These are phyloP conservation scores for Oscheius sp. DNA, from an alignment of 1,140 invertebrate genomes.

Conservation along the genomic window DNA sequence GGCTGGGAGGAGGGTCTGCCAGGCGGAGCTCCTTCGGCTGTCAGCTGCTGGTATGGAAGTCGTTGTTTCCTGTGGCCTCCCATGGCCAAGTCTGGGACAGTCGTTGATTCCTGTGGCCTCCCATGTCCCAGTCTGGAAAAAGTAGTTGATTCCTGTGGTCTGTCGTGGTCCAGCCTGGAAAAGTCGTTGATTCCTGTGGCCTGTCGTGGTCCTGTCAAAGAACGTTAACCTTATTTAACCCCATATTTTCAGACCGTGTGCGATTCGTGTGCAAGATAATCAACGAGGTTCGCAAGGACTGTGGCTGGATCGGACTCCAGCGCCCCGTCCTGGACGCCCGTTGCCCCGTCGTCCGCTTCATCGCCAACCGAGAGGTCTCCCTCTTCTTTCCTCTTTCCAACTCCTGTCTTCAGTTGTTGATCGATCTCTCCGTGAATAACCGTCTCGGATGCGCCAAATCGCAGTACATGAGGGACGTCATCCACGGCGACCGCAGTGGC, in stretches of 20 bases:
- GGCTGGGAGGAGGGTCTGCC: neutral
- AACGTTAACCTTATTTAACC: neutral
- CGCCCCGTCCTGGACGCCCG: conserved; percentile 17
- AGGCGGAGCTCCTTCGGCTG: neutral
- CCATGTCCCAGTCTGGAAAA: too few relatives aligned
- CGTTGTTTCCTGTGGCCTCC: neutral
- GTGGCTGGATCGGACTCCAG: conserved; percentile 18
- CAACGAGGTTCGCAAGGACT: conserved; percentile 28
- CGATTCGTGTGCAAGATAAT: conserved; percentile 18
- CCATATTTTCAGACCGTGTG: conserved; percentile 19
- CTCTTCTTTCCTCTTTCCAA: neutral
- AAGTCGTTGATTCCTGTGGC: too few relatives aligned
- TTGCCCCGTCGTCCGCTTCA: conserved; percentile 22
- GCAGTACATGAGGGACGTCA: neutral
- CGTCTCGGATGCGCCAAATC: conserved; percentile 22
- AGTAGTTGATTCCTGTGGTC: too few relatives aligned
- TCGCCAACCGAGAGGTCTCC: neutral
- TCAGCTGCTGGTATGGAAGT: conserved; percentile 7
- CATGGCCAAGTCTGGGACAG: neutral
- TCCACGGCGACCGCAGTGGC: neutral
- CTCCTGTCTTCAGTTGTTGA: neutral
- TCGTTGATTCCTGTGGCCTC: neutral
- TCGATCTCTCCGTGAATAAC: conserved; percentile 36
- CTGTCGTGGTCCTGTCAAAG: too few relatives aligned
- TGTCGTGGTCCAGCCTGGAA: too few relatives aligned